Percentiles rank a stretch among this genome's conserved stretches.
phyloP scores from a whole-genome alignment of 64 coral and sea anemone genomes.

The Anthopleura sola region DNA sequence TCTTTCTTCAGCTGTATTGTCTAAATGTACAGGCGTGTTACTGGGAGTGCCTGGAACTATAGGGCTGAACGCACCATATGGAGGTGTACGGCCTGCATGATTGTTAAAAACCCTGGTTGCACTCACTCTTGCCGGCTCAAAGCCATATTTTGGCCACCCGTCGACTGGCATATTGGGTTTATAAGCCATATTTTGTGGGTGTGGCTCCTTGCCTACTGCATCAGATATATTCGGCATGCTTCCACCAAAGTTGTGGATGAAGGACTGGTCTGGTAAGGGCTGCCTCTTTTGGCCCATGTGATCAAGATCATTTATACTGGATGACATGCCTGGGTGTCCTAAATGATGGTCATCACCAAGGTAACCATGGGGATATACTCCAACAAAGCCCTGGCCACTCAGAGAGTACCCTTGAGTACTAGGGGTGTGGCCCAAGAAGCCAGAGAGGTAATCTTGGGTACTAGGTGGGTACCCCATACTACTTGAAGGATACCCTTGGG shows the following conservation, averaged over 20 bases:
- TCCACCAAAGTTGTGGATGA: neutral
- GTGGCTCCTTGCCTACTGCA: neutral
- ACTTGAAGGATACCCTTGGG: neutral
- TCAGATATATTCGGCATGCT: constrained; percentile 11
- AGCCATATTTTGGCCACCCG: neutral
- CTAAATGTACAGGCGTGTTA: neutral
- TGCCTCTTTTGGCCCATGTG: neutral
- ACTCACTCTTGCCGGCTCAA: neutral
- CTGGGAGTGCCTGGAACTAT: neutral
- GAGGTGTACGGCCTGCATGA: neutral
- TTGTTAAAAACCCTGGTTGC: neutral
- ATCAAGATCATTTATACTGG: neutral
- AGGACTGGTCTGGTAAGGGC: neutral
- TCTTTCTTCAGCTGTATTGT: neutral
- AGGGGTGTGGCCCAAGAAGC: neutral
- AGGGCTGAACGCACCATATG: neutral
- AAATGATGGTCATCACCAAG: neutral
- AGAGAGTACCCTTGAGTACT: neutral
- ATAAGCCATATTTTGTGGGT: neutral
- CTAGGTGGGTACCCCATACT: neutral
- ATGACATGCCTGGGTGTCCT: neutral
- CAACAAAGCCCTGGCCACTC: neutral
- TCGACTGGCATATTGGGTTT: neutral
- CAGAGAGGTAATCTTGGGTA: neutral
- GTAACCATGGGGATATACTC: neutral